Evolutionary conservation across 2,113 vertebrate species (phyloP).

Genomic region (Urocolius indicus): DNA sequence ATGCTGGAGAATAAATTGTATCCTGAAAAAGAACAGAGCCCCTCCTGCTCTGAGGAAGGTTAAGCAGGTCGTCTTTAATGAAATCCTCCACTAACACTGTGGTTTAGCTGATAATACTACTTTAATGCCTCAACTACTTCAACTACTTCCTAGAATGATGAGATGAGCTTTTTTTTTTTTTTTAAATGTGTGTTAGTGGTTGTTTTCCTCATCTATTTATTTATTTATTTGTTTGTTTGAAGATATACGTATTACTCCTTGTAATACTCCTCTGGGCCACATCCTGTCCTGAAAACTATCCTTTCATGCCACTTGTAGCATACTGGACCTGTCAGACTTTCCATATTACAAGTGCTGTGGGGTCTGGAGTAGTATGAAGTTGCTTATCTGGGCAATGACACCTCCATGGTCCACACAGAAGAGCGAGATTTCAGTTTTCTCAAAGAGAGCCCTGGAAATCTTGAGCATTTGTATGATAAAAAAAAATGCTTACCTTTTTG

Average conservation of each 20-base stretch:
- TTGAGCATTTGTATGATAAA: neutral
- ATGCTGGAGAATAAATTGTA: neutral
- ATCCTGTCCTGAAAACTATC: neutral
- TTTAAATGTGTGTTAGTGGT: no score
- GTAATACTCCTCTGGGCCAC: neutral
- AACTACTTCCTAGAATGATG: neutral
- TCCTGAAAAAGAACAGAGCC: neutral
- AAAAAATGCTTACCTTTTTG: neutral
- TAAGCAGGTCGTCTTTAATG: neutral
- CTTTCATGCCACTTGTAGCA: neutral
- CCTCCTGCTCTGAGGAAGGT: neutral
- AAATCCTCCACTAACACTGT: neutral
- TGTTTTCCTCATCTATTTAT: neutral
- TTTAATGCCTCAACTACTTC: neutral
- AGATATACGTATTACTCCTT: neutral
- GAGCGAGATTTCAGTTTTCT: neutral
- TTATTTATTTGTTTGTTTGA: neutral
- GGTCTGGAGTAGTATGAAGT: neutral
- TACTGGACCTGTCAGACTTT: neutral
- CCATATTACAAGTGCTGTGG: neutral
- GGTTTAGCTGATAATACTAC: neutral
- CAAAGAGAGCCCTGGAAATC: neutral
- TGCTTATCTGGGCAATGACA: neutral
- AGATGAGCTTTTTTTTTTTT: neutral
- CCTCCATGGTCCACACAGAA: neutral